Evolutionary conservation across 2,888 invertebrate species (phyloP), one percentile per base, ranked within the genome.

Genomic region (Daptonema setosum): DNA sequence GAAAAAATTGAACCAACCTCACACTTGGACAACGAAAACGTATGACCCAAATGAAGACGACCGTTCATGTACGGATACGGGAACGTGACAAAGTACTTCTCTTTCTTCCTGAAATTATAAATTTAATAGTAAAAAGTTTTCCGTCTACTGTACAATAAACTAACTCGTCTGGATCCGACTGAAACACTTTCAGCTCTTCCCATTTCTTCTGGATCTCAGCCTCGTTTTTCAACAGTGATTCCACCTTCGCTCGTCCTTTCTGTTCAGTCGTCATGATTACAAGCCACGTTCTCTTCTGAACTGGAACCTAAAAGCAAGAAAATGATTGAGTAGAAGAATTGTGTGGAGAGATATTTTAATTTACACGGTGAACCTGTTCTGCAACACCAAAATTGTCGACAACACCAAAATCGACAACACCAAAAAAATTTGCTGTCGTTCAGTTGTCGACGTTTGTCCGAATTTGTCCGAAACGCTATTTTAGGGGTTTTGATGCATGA

Each of bases 1-100:
- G 28, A n/a, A 41, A 35, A 57, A 45, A 61, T 29, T 43, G 24
- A n/a, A 53, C 56, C 30, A 17, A 85, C 85, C 76, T 97, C 97
- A 71, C 90, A 88, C 76, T 97, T 97, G 11, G 91, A 87, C 52
- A 97, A 71, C 2, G 91, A 85, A 76, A 97, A 97, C 20, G 88
- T 87, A 71, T 97, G 97, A 0, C 97, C 97, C 62, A 99, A 76
- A 78, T 97, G 97, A 56, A 97, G 79, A 52, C 87, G 80, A 14
- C 97, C 97, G 78, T 97, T 97, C 95, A 97, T 97, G 70, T 99
- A 97, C 0, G 97, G 97, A 74, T 82, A 97, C 1, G 97, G 97
- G 75, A 97, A 97, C 1, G 90, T 90, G 41, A 83, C 84, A 63
- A 91, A 76, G 70, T 83, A 95, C 70, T 95, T 97, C 61, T 70